phyloP scores from a whole-genome alignment of 1,140 invertebrate genomes.

The Hylyphantes graminicola region DNA sequence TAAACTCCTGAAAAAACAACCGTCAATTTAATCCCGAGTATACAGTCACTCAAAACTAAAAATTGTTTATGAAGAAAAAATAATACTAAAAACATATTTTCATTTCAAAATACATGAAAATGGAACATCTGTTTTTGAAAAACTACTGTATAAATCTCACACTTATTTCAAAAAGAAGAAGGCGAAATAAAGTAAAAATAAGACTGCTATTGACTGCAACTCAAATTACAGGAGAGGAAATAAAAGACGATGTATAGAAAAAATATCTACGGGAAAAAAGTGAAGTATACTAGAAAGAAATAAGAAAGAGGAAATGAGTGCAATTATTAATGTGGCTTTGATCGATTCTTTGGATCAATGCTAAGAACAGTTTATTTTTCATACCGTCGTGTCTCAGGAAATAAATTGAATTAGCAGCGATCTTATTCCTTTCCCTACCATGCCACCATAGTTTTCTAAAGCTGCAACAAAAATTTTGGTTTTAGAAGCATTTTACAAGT shows the following conservation, averaged over 20 bases:
- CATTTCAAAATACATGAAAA: no score
- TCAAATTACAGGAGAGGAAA: constrained; percentile 51
- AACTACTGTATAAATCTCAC: no score
- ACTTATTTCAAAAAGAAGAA: not conserved
- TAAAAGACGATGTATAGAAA: constrained; percentile 22
- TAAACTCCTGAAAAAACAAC: no score
- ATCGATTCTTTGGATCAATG: constrained; percentile 54
- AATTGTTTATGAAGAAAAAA: no score
- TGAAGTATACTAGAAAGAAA: not conserved
- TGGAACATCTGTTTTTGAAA: no score
- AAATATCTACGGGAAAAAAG: not conserved
- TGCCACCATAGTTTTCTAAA: no score
- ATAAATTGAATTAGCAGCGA: constrained; percentile 41
- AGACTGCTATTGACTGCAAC: constrained; percentile 47
- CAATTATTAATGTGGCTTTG: constrained; percentile 48
- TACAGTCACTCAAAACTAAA: no score
- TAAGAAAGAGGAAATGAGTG: constrained; percentile 37
- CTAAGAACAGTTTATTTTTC: constrained; percentile 32
- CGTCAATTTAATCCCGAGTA: no score
- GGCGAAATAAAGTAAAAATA: constrained; percentile 4
- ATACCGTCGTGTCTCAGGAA: not conserved
- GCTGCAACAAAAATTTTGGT: no score
- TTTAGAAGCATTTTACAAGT: no score
- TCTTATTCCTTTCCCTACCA: no score
- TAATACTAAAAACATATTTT: no score